These are phyloP conservation scores for Echinops telfairi DNA, from an alignment of 2,113 vertebrate species.

Conservation along the genomic window DNA sequence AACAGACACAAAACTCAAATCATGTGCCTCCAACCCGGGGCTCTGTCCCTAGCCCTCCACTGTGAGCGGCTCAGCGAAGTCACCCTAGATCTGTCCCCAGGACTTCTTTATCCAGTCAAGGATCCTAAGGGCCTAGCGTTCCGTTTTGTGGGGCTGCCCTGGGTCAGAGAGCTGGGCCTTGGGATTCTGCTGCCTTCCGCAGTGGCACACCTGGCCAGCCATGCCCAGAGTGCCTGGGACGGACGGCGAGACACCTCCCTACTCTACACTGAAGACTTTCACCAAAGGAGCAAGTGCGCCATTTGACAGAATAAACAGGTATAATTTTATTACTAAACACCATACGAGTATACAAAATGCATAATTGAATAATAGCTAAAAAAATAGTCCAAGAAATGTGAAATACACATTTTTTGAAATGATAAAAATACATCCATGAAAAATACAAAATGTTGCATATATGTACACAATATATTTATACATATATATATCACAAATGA, in stretches of 20 bases:
- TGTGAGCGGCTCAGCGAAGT: not conserved
- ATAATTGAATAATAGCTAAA: conserved; percentile 85
- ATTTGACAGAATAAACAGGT: conserved; percentile 1
- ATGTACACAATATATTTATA: conserved; percentile 82
- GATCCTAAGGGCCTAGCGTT: not conserved
- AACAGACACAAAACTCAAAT: not conserved
- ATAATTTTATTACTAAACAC: conserved; percentile 87
- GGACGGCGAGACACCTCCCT: not conserved
- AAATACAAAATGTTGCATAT: conserved; percentile 87
- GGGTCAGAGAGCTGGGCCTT: not conserved
- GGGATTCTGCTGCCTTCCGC: not conserved
- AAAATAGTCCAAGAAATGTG: conserved; percentile 87
- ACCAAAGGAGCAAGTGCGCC: not conserved
- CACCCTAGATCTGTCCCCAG: not conserved
- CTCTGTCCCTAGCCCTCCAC: not conserved
- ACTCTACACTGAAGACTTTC: not conserved
- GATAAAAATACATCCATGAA: conserved; percentile 87
- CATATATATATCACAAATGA: conserved; percentile 84
- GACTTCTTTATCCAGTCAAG: not conserved
- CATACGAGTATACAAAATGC: conserved; percentile 83
- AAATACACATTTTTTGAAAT: conserved; percentile 90
- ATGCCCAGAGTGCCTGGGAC: not conserved
- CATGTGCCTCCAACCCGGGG: not conserved
- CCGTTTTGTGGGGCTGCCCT: not conserved
- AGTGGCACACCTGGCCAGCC: not conserved